Conservation (phyloP, 2,113 vertebrate genomes). For the Dipodomys spectabilis region DNA sequence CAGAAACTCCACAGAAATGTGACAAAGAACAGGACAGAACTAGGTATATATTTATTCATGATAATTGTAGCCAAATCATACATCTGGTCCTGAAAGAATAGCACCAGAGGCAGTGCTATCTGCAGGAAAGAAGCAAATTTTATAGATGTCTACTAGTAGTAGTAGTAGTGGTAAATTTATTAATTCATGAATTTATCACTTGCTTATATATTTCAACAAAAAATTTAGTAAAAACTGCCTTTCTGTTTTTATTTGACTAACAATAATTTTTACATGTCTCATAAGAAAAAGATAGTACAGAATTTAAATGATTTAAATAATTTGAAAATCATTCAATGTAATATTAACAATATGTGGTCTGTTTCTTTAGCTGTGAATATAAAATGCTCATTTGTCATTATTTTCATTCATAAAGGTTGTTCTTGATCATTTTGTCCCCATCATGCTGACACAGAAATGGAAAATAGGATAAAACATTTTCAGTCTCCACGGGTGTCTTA, state of each 20-base stretch:
- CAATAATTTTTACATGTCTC: not conserved
- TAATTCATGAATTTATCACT: not conserved
- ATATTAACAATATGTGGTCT: not conserved
- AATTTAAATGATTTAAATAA: not conserved
- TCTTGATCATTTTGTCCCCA: constrained; percentile 45
- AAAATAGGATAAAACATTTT: constrained; percentile 60
- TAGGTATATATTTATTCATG: too few relatives aligned
- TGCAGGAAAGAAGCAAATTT: not conserved
- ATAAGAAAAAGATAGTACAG: constrained; percentile 5
- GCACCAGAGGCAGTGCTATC: too few relatives aligned
- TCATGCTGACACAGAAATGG: constrained; percentile 59
- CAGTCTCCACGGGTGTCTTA: constrained; percentile 41
- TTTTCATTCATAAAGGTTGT: constrained; percentile 12
- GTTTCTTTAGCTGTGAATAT: constrained; percentile 29
- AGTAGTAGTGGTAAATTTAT: too few relatives aligned
- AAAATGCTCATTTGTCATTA: constrained; percentile 33
- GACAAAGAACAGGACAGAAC: too few relatives aligned
- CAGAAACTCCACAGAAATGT: too few relatives aligned
- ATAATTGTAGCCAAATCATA: too few relatives aligned
- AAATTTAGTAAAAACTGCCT: not conserved
- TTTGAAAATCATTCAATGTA: not conserved
- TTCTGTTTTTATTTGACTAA: not conserved
- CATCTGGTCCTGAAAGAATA: too few relatives aligned
- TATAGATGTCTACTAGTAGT: not conserved
- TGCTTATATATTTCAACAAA: not conserved